phyloP scores from a whole-genome alignment of 2,888 invertebrate species.

The Oscheius onirici region DNA sequence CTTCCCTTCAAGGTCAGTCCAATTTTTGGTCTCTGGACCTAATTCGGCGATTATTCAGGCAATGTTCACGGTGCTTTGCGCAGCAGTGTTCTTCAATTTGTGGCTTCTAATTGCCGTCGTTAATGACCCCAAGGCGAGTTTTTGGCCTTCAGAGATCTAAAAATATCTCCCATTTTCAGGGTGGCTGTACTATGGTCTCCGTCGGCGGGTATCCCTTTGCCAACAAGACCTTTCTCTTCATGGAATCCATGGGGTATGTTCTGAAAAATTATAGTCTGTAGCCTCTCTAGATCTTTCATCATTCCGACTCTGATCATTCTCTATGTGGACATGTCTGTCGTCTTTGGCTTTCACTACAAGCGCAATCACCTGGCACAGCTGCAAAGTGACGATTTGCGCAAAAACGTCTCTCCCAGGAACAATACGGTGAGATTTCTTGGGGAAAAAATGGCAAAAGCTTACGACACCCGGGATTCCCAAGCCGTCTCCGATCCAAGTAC shows the following conservation, averaged over 20 bases:
- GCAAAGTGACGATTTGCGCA: slow-evolving; percentile 18
- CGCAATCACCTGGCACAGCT: slow-evolving; percentile 6
- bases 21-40: neutral
- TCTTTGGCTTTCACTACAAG: slow-evolving; percentile 13
- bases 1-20: slow-evolving; percentile 44
- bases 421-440: slow-evolving; percentile 4
- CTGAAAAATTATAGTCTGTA: neutral
- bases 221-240: slow-evolving; percentile 21
- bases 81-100: slow-evolving; percentile 41
- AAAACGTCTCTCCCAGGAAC: slow-evolving; percentile 14
- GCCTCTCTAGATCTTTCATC: slow-evolving; percentile 37
- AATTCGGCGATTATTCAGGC: slow-evolving; percentile 20
- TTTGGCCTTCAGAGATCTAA: neutral
- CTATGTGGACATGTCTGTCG: slow-evolving; percentile 40
- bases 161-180: slow-evolving; percentile 11
- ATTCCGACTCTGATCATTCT: slow-evolving; percentile 38
- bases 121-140: slow-evolving; percentile 29
- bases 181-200: slow-evolving; percentile 20
- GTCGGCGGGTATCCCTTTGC: slow-evolving; percentile 5
- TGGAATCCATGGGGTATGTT: slow-evolving; percentile 28
- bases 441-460: neutral
- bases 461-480: too few species aligned
- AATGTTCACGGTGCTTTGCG: slow-evolving; percentile 36
- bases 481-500: too few species aligned
- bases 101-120: slow-evolving; percentile 44